Evolutionary conservation across 2,113 vertebrate genomes (phyloP).

Genomic region (Saccopteryx bilineata): DNA sequence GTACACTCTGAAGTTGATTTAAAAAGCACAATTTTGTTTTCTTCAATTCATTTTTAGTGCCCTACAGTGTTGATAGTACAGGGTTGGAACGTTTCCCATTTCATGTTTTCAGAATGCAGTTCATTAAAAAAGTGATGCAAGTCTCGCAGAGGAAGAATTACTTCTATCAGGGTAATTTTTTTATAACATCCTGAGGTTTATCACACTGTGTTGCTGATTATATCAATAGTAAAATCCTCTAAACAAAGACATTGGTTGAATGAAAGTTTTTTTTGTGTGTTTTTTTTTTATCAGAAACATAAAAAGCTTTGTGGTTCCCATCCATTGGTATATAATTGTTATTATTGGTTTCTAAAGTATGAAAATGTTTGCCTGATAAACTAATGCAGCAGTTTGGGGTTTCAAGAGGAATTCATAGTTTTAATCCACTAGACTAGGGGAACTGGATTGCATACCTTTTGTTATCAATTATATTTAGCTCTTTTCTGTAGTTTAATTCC

Average conservation of each 20-base stretch:
- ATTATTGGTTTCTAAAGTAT: not conserved
- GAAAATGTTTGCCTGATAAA: not conserved
- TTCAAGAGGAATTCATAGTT: not conserved
- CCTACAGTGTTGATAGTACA: not conserved
- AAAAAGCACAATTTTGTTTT: not conserved
- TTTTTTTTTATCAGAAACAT: not conserved
- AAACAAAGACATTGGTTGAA: not conserved
- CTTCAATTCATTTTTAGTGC: not conserved
- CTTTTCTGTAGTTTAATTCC: conserved; percentile 26
- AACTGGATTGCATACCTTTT: not conserved
- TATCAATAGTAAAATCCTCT: not conserved
- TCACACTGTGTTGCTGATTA: not conserved
- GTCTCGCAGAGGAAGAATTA: not conserved
- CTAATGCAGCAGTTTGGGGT: not conserved
- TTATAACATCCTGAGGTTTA: not conserved
- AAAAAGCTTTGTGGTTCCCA: not conserved
- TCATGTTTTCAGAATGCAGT: not conserved
- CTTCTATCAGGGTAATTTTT: not conserved
- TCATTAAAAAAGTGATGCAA: not conserved
- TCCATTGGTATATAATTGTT: not conserved
- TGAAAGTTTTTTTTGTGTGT: not conserved
- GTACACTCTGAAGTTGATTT: not conserved
- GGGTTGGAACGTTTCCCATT: not conserved
- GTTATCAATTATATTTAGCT: not conserved
- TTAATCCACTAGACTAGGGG: not conserved